Evolutionary conservation across 1,140 invertebrate species (phyloP).

Genomic region (Scaptomyza hsui): DNA sequence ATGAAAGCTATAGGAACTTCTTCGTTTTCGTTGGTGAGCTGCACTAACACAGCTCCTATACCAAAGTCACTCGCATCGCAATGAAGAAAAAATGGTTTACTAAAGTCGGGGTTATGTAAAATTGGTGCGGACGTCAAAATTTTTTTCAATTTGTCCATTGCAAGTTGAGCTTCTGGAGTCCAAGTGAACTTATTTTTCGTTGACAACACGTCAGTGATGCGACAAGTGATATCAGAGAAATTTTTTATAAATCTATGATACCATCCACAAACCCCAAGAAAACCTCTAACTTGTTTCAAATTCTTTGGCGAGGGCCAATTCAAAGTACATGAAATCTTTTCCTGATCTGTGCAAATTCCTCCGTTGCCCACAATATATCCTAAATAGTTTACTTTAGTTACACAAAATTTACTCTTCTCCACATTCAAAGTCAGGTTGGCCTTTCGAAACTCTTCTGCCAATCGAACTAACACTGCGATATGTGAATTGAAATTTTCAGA

Average conservation of each 20-base stretch:
- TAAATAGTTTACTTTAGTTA: too few relatives aligned
- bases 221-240: not conserved
- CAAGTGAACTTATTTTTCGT: slow-evolving; percentile 11
- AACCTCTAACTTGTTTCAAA: not conserved
- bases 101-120: slow-evolving; percentile 10
- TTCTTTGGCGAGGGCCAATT: slow-evolving; percentile 20
- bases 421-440: too few relatives aligned
- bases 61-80: not conserved
- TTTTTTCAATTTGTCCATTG: not conserved
- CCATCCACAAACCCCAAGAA: too few relatives aligned
- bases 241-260: slow-evolving; percentile 14
- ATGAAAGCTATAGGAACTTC: too few relatives aligned
- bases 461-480: too few relatives aligned
- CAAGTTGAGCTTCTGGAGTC: slow-evolving; percentile 2
- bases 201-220: slow-evolving; percentile 2
- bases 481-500: too few relatives aligned
- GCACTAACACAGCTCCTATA: too few relatives aligned
- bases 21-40: too few relatives aligned
- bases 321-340: slow-evolving; percentile 5
- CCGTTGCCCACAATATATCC: too few relatives aligned
- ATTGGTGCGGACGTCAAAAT: slow-evolving; percentile 4
- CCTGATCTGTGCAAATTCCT: slow-evolving; percentile 7
- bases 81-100: slow-evolving; percentile 1
- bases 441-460: too few relatives aligned
- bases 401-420: too few relatives aligned